Evolutionary conservation across 2,888 invertebrate species (phyloP).

Genomic region (Diarsia dahlii): DNA sequence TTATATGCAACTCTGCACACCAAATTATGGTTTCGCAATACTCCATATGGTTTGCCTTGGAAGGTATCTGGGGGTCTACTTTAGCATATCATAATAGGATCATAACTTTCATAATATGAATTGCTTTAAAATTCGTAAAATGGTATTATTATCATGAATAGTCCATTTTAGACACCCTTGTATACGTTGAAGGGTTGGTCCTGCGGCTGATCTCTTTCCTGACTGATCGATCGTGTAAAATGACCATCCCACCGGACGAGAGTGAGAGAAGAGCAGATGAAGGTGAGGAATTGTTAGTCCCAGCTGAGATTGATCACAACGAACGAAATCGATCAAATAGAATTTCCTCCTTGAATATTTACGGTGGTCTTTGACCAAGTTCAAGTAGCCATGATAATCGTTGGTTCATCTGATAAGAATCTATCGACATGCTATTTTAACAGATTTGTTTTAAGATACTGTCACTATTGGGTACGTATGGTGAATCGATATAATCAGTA

Average conservation of each 20-base stretch:
- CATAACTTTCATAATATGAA: too few relatives aligned
- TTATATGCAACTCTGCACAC: neutral
- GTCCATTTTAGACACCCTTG: too few relatives aligned
- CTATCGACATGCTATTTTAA: constrained; percentile 18
- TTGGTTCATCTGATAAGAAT: constrained; percentile 5
- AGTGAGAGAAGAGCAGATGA: neutral
- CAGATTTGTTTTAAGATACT: constrained; percentile 13
- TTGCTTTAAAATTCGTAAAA: too few relatives aligned
- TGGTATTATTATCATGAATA: too few relatives aligned
- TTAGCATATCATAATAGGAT: too few relatives aligned
- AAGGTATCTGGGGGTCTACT: too few relatives aligned
- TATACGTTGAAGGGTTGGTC: neutral
- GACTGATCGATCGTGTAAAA: neutral
- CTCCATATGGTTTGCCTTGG: neutral
- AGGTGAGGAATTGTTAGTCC: neutral
- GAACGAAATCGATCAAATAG: neutral
- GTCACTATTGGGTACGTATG: constrained; percentile 3
- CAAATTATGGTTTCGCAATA: neutral
- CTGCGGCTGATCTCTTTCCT: neutral
- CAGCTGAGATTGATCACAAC: neutral
- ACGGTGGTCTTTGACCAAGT: constrained; percentile 2
- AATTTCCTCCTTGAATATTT: too few relatives aligned
- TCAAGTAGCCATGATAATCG: neutral
- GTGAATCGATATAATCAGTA: neutral
- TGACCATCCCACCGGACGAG: neutral